A percentile compares a stretch with the other conserved stretches of the same genome.
These are phyloP conservation scores for Drosophila punjabiensis DNA, from an alignment of 1,140 invertebrate species.

Conservation along the genomic window DNA sequence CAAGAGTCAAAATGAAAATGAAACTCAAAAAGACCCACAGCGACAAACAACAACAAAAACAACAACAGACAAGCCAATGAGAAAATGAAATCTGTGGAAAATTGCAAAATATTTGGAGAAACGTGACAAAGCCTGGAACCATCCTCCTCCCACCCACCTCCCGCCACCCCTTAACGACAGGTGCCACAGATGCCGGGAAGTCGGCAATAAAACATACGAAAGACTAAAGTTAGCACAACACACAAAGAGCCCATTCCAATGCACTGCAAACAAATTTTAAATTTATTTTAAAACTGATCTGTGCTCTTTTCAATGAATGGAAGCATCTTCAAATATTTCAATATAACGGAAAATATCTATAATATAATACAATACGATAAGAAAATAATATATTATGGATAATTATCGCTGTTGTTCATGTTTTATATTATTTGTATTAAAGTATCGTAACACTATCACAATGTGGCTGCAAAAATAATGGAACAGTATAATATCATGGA, in stretches of 20 bases:
- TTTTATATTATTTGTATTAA: no score
- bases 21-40: constrained; percentile 9
- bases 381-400: no score
- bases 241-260: constrained; percentile 3
- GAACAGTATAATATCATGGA: no score
- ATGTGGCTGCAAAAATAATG: no score
- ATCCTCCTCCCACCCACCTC: background rate
- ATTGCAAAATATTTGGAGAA: constrained; percentile 66
- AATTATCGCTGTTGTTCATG: no score
- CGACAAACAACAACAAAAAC: background rate
- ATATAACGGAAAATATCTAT: no score
- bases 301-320: no score
- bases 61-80: background rate
- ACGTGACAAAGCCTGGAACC: constrained; percentile 61
- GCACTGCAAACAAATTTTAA: background rate
- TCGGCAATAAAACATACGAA: constrained; percentile 43
- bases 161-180: constrained; percentile 44
- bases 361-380: no score
- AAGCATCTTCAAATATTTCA: no score
- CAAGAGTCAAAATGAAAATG: constrained; percentile 22
- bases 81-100: constrained; percentile 28
- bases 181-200: constrained; percentile 39
- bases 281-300: background rate
- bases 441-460: no score
- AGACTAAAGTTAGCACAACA: constrained; percentile 30